Base-by-base conservation (phyloP, 2,888 invertebrate genomes). In the Labia minor region DNA sequence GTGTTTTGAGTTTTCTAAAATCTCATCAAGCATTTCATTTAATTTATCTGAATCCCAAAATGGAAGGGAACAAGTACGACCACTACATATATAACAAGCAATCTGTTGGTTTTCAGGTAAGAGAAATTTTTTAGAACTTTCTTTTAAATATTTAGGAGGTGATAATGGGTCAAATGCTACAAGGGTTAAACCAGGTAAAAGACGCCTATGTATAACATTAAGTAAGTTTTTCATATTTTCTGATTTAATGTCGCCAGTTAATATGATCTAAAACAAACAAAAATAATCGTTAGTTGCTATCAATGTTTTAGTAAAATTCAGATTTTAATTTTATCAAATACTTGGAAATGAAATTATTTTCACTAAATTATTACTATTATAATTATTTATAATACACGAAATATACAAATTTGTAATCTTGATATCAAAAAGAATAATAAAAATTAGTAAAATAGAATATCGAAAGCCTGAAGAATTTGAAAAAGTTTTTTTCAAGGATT, bases 61-160 rank as follows among this genome's bases (percentile, higher is more conserved):
- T 1, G 91, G 91, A 66, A 90, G 78, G 3, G 86, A 86, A 76
- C 91, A 92, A 1, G 87, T 81, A 75, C 84, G 86, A 72, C 88
- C 85, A 4, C 86, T 82, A 75, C 92, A 92, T n/a, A 91, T 88
- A 76, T 87, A 90, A 19, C 87, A 90, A 0, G 87, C 85, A 0
- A 89, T 84, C 66, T 81, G 82, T 20, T 85, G 86, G 21, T 84
- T 81, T 0, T 82, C 76, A 2, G 81, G 78, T 64, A 82, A 20
- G 90, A 80, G 49, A 16, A 49, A 49, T 49, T 16, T 4, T n/a
- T 11, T 4, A 14, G 49, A 4, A 49, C 3, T 49, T 49, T 49
- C n/a, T 2, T 16, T 4, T 8, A 49, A 14, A 14, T 3, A 10
- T 49, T 49, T 16, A n/a, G 49, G 49, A n/a, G 49, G 49, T 4